A percentile compares a stretch with the other conserved stretches of the same genome.
These are phyloP conservation scores for Coturnix japonica DNA, from an alignment of 2,113 vertebrate species.

Conservation along the genomic window DNA sequence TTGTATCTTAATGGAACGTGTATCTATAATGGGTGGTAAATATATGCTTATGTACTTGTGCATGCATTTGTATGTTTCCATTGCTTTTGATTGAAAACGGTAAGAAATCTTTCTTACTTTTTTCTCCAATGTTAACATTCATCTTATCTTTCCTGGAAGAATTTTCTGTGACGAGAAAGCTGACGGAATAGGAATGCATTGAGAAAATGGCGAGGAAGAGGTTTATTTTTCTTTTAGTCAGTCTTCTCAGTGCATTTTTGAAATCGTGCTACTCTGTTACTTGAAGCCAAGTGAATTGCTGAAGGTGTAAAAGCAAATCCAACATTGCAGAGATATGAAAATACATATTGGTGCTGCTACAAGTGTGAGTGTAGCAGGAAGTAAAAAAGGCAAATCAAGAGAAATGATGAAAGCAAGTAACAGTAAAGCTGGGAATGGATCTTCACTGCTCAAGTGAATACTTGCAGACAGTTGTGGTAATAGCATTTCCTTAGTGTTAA, in stretches of 20 bases:
- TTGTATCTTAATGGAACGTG: background rate
- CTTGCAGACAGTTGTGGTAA: background rate
- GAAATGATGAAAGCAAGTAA: background rate
- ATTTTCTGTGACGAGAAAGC: background rate
- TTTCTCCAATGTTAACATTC: background rate
- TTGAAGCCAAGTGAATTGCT: background rate
- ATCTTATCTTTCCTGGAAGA: background rate
- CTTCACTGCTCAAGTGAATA: background rate
- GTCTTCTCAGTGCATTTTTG: background rate
- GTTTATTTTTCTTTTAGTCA: background rate
- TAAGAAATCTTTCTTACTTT: background rate
- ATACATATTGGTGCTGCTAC: background rate
- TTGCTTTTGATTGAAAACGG: background rate
- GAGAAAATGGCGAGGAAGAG: background rate
- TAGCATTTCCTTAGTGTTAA: background rate
- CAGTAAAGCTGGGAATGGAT: background rate
- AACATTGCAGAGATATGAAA: background rate
- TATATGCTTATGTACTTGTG: background rate
- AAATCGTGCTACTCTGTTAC: background rate
- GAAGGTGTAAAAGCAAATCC: background rate
- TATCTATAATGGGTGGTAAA: background rate
- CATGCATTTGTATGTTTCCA: background rate
- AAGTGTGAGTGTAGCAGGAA: background rate
- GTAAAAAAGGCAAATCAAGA: background rate
- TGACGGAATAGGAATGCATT: background rate